Conservation (phyloP, 2,888 invertebrate species). For the Diaperis boleti region DNA sequence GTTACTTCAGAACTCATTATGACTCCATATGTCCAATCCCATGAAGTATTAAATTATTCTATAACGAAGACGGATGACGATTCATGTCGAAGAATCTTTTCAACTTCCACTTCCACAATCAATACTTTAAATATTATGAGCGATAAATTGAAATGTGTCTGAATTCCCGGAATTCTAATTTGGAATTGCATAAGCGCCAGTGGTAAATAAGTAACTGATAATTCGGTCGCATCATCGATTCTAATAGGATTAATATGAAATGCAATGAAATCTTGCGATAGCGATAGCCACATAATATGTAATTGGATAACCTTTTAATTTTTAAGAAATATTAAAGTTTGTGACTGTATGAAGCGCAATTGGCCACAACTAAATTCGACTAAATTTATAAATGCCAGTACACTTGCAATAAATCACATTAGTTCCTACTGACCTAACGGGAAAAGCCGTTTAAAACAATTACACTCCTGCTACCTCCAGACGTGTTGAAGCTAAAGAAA, state of each 20-base stretch:
- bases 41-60: slow-evolving; percentile 15
- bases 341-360: neutral
- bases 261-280: slow-evolving; percentile 29
- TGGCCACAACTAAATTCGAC: slow-evolving; percentile 1
- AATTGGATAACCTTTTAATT: slow-evolving; percentile 28
- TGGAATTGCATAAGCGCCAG: slow-evolving; percentile 20
- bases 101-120: neutral
- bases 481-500: slow-evolving; percentile 26
- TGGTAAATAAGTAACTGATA: slow-evolving; percentile 17
- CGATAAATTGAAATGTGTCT: slow-evolving; percentile 11
- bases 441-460: slow-evolving; percentile 29
- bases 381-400: slow-evolving; percentile 11
- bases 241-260: slow-evolving; percentile 33
- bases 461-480: slow-evolving; percentile 13
- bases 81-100: neutral
- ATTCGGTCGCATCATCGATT: slow-evolving; percentile 19
- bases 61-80: slow-evolving; percentile 7
- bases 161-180: slow-evolving; percentile 9
- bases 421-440: slow-evolving; percentile 13
- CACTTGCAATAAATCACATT: slow-evolving; percentile 18
- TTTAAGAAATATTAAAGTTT: slow-evolving; percentile 13
- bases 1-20: slow-evolving; percentile 3
- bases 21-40: slow-evolving; percentile 7
- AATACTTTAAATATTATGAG: slow-evolving; percentile 9
- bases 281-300: no score